phyloP scores from a whole-genome alignment of 1,140 invertebrate species.

The Drosophila rhopaloa region DNA sequence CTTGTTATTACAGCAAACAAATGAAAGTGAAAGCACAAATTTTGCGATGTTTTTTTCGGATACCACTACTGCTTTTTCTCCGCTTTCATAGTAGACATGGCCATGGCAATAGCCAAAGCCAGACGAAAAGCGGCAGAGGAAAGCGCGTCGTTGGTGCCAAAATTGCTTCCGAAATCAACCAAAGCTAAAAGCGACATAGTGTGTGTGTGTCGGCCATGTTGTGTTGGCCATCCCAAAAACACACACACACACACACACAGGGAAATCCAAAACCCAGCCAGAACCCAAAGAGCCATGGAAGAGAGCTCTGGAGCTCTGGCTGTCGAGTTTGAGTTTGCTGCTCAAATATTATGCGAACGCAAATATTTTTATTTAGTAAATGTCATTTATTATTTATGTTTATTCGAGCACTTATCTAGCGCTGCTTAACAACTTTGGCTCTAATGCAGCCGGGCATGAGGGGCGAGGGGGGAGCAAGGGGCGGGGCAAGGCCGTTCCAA shows the following conservation, averaged over 20 bases:
- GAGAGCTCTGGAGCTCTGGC: constrained; percentile 69
- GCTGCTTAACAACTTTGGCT: constrained; percentile 83
- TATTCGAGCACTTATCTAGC: constrained; percentile 85
- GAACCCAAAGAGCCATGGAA: constrained; percentile 71
- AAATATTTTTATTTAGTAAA: constrained; percentile 85
- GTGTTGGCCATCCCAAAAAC: constrained; percentile 45
- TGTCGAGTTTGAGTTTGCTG: constrained; percentile 84
- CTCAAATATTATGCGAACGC: constrained; percentile 85
- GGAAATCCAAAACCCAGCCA: constrained; percentile 42
- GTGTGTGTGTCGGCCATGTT: constrained; percentile 57
- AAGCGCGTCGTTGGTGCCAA: constrained; percentile 76
- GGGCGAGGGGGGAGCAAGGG: background rate
- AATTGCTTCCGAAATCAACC: constrained; percentile 81
- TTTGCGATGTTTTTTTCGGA: constrained; percentile 62
- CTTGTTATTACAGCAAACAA: constrained; percentile 82
- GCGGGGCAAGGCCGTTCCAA: constrained; percentile 67
- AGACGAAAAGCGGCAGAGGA: constrained; percentile 7
- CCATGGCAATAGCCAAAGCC: constrained; percentile 29
- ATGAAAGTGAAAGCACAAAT: constrained; percentile 83
- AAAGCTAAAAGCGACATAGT: constrained; percentile 31
- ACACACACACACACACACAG: constrained; percentile 22
- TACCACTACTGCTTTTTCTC: constrained; percentile 16
- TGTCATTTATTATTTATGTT: constrained; percentile 85
- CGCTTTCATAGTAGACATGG: constrained; percentile 17
- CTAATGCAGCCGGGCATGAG: constrained; percentile 63